Conservation (phyloP, 2,113 vertebrate genomes). For the Setophaga coronata region DNA sequence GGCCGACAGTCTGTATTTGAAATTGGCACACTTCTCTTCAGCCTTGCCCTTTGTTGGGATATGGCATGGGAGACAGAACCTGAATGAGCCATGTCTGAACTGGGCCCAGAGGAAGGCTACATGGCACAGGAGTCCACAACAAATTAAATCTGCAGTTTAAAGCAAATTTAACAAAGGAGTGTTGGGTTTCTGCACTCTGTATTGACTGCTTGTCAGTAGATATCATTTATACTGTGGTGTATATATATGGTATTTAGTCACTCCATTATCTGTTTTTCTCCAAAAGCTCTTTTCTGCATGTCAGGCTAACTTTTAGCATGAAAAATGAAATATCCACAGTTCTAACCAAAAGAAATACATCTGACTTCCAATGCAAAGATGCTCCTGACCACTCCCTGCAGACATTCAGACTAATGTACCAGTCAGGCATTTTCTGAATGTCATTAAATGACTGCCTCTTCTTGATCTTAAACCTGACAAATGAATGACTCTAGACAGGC, state of each 20-base stretch:
- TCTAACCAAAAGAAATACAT: neutral
- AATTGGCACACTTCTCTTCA: neutral
- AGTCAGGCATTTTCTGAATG: neutral
- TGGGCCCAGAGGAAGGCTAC: neutral
- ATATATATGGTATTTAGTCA: neutral
- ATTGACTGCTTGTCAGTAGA: neutral
- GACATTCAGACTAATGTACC: neutral
- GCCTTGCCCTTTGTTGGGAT: neutral
- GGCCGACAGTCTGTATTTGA: neutral
- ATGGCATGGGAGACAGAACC: neutral
- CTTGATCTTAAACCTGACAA: neutral
- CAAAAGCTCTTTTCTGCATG: neutral
- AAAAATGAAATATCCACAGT: neutral
- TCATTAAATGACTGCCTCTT: neutral
- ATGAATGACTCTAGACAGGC: neutral
- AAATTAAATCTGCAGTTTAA: neutral
- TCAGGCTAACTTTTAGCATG: neutral
- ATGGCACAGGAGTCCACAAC: neutral
- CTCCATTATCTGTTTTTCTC: neutral
- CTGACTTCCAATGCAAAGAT: neutral
- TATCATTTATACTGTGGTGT: neutral
- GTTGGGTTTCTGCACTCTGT: neutral
- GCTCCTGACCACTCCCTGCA: neutral
- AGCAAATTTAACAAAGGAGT: neutral
- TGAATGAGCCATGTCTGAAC: neutral